Percentiles rank a stretch among this genome's conserved stretches.
Conservation (phyloP, 1,140 invertebrate species). For the Conus ventricosus region DNA sequence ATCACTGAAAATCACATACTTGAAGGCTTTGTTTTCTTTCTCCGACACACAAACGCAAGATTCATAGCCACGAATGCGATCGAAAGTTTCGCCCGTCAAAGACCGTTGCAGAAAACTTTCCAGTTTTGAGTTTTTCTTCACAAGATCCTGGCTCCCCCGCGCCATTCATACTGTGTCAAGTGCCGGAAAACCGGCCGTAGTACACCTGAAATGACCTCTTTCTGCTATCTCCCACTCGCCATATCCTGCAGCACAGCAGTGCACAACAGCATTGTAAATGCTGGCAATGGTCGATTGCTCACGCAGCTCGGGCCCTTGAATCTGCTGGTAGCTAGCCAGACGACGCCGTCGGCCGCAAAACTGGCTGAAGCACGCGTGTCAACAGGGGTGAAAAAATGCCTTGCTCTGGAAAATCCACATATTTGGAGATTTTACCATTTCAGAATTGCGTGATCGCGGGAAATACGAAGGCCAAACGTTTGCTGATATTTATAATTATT, state of each 20-base stretch:
- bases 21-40: slow-evolving; percentile 71
- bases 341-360: background rate
- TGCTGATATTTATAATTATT: no score
- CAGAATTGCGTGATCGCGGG: no score
- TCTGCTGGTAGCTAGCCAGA: background rate
- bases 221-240: background rate
- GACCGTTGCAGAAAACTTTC: slow-evolving; percentile 70
- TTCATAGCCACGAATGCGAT: slow-evolving; percentile 72
- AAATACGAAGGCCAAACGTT: no score
- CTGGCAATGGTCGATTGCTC: background rate
- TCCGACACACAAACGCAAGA: slow-evolving; percentile 72
- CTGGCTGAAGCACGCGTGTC: background rate
- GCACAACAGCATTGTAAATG: background rate
- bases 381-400: background rate
- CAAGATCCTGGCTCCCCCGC: slow-evolving; percentile 42
- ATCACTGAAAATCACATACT: slow-evolving; percentile 70
- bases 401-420: no score
- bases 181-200: background rate
- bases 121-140: slow-evolving; percentile 70
- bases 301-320: background rate
- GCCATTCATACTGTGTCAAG: slow-evolving; percentile 37
- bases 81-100: slow-evolving; percentile 67
- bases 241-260: background rate
- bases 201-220: background rate
- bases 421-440: no score